phyloP scores from a whole-genome alignment of 2,113 vertebrate species.

The Apodemus sylvaticus region DNA sequence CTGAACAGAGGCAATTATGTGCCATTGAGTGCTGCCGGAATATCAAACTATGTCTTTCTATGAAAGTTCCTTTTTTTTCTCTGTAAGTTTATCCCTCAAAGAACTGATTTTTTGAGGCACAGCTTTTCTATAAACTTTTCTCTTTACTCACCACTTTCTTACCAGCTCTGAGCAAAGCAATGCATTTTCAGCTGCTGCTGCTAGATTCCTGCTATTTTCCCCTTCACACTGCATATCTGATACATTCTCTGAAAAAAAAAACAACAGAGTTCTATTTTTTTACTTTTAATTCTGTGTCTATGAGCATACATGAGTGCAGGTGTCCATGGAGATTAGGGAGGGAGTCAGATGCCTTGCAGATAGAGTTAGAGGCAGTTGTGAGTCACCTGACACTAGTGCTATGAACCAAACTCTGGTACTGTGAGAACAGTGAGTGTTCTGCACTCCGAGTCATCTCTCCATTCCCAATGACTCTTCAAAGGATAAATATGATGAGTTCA shows the following conservation, averaged over 20 bases:
- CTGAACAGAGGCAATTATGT: slow-evolving; percentile 53
- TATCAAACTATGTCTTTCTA: slow-evolving; percentile 52
- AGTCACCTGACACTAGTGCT: background rate
- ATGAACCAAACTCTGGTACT: background rate
- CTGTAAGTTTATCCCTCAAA: background rate
- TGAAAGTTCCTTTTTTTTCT: slow-evolving; percentile 35
- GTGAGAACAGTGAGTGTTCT: too few relatives aligned
- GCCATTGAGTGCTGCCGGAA: slow-evolving; percentile 38
- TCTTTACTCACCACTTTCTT: slow-evolving; percentile 4
- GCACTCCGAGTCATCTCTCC: background rate
- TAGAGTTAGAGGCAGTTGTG: background rate
- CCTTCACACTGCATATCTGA: background rate
- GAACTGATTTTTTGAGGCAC: slow-evolving; percentile 56
- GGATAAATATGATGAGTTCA: slow-evolving; percentile 45
- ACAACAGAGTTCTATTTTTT: background rate
- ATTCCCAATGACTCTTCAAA: background rate
- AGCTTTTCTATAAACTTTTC: slow-evolving; percentile 38
- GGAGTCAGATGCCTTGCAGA: background rate
- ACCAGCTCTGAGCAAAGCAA: background rate
- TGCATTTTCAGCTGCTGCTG: background rate
- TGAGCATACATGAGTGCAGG: background rate
- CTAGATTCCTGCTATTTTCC: slow-evolving; percentile 13
- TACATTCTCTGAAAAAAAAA: background rate
- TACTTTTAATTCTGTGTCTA: background rate
- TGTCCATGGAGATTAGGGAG: background rate